Evolutionary conservation across 2,797 vertebrate species (phyloP), one percentile per base, ranked within the genome.

Genomic region (Kryptopterus vitreolus): DNA sequence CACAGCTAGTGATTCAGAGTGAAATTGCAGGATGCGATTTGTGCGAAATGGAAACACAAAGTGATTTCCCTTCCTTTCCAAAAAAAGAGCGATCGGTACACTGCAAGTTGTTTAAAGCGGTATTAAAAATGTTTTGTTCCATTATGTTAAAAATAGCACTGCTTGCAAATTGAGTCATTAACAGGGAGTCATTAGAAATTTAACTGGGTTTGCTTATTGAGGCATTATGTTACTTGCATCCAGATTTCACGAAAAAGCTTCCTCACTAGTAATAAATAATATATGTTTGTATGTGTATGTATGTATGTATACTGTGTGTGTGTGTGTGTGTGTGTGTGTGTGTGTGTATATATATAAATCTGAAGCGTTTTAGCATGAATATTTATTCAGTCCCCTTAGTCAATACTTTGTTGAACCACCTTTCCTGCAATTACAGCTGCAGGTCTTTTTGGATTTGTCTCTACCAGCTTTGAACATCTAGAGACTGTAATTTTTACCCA

Each of bases 121-220:
- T 53, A 35, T 55, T 43, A 16, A 55, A 2, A 12, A 26, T 0
- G 29, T 26, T 24, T 24, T 58, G 3, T 43, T 24, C 31, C n/a
- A 57, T 58, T 38, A 38, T 58, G 33, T 73, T 73, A 38, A 58
- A 73, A 73, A 57, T 57, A 43, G 33, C 71, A 24, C 3, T 3
- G 35, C 31, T 57, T 57, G 22, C 22, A 58, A 24, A 73, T 38
- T 57, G 71, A 58, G 33, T 73, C 71, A 58, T 73, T 57, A 57
- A 26, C 71, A 58, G 29, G 31, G 22, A 22, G 2, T 16, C 33
- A 22, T 57, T 57, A 38, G 55, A 52, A 55, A 31, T n/a, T 15
- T 35, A 72, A 22, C 48, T 2, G 26, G 26, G 26, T n/a, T 2
- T 35, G 35, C 12, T 24, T 16, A 43, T 48, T 8, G 43, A 50